Evolutionary conservation across 2,113 vertebrate genomes (phyloP).

Genomic region (Channa maculata): DNA sequence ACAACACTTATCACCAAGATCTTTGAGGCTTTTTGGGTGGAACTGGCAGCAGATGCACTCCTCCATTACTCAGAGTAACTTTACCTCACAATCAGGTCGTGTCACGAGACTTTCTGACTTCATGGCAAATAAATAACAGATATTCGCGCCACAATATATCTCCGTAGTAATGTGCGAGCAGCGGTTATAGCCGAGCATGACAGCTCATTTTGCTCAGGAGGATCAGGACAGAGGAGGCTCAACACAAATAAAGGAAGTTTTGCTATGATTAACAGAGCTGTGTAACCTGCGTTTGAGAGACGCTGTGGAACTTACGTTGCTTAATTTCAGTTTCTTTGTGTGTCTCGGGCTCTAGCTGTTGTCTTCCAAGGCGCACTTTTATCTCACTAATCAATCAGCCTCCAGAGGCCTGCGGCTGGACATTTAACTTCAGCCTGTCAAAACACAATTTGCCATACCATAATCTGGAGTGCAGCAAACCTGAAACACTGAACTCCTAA

Average conservation of each 20-base stretch:
- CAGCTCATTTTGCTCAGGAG: not conserved
- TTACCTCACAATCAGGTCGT: too few species aligned
- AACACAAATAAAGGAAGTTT: slow-evolving; percentile 18
- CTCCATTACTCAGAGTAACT: too few species aligned
- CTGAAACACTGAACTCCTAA: slow-evolving; percentile 79
- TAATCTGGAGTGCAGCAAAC: slow-evolving; percentile 64
- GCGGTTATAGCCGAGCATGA: not conserved
- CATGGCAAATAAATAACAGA: not conserved
- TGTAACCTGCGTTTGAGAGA: not conserved
- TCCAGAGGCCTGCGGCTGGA: slow-evolving; percentile 65
- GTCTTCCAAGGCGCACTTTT: slow-evolving; percentile 64
- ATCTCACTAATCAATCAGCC: slow-evolving; percentile 77
- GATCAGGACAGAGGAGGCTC: not conserved
- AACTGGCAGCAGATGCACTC: too few species aligned
- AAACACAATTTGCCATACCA: slow-evolving; percentile 70
- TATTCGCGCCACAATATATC: not conserved
- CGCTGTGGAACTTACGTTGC: slow-evolving; percentile 1
- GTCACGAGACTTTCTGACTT: too few species aligned
- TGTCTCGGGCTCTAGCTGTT: slow-evolving; percentile 53
- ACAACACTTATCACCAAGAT: too few species aligned
- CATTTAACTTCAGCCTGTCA: slow-evolving; percentile 75
- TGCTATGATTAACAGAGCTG: slow-evolving; percentile 11
- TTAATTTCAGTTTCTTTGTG: slow-evolving; percentile 39
- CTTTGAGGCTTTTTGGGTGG: too few species aligned
- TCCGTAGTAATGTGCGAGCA: too few species aligned